Base-by-base conservation (phyloP, 2,113 vertebrate genomes). In the Onychorhynchus coronatus region DNA sequence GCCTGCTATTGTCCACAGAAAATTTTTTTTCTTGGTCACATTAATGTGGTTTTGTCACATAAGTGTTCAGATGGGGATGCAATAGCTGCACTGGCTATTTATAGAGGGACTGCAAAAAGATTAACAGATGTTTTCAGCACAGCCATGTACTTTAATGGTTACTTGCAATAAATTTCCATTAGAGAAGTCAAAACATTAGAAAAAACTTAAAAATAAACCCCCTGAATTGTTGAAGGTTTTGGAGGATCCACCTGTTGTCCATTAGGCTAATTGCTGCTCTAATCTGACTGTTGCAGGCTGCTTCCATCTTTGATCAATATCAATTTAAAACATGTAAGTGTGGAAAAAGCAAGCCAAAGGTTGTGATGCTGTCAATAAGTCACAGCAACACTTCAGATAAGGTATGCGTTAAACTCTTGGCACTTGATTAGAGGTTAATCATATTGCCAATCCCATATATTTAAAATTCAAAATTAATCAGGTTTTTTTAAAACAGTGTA, bases 51-150 rank as follows among this genome's bases (percentile, higher is more conserved):
- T 76, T 76, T 76, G 25, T 37, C 63, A 92, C 67, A 56, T 18
- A 73, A 86, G 35, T 7, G 4, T 58, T 70, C 75, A 91, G 55
- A 53, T 0, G 0, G 74, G 47, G 52, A 39, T 75, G 61, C 76
- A 95, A 73, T 80, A 78, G 81, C 70, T 91, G 88, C 74, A 47
- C 68, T 67, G 49, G 17, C 59, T 94, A 86, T 93, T 93, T 92
- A 81, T 59, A 85, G 73, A 93, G 37, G 20, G 70, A 66, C 72
- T 66, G 76, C 55, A 37, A 73, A 80, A 89, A 78, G 46, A 94
- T 74, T 70, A 87, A 73, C 86, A 93, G 93, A 95, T 97, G 95
- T 89, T 97, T 97, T 91, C 95, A 58, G 76, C 90, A 71, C 31
- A 82, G 74, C 47, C 55, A 13, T 37, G 78, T 89, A 62, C 86